Conservation (phyloP, 2,113 vertebrate genomes). For the Meles meles region DNA sequence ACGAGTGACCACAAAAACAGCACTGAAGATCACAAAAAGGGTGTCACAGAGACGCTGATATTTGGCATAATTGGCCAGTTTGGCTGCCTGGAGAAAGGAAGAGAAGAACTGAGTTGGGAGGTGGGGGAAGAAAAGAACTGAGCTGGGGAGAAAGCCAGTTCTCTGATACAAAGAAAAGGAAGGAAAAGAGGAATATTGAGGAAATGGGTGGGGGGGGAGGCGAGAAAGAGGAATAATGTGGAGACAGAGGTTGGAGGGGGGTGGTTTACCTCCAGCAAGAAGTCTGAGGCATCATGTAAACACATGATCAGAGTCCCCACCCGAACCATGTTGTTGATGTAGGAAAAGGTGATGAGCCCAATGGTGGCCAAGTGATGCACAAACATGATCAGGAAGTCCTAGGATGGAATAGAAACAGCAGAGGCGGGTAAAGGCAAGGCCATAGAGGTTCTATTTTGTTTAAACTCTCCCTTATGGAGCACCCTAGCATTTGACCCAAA, state of each 20-base stretch:
- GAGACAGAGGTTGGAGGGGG: background rate
- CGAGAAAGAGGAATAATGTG: background rate
- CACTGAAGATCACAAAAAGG: constrained; percentile 92
- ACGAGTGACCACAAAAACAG: constrained; percentile 91
- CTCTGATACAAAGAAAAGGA: background rate
- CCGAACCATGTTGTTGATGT: constrained; percentile 95
- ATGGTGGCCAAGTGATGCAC: constrained; percentile 94
- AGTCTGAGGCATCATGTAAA: constrained; percentile 93
- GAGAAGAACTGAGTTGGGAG: constrained; percentile 19
- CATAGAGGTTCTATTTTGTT: background rate
- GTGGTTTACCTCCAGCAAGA: constrained; percentile 90
- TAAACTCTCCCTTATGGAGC: background rate
- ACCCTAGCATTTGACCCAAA: background rate
- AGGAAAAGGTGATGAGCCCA: constrained; percentile 93
- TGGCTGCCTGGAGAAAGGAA: constrained; percentile 88
- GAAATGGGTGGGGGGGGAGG: background rate
- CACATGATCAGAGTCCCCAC: constrained; percentile 93
- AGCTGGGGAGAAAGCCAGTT: constrained; percentile 30
- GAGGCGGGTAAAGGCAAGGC: background rate
- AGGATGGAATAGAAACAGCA: constrained; percentile 36
- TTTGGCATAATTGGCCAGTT: constrained; percentile 97
- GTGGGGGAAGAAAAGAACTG: background rate
- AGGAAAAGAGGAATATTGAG: background rate
- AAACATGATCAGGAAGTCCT: constrained; percentile 99
- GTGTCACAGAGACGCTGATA: constrained; percentile 93